These are phyloP conservation scores for Euglossa dilemma DNA, from an alignment of 1,140 invertebrate genomes.

Conservation along the genomic window DNA sequence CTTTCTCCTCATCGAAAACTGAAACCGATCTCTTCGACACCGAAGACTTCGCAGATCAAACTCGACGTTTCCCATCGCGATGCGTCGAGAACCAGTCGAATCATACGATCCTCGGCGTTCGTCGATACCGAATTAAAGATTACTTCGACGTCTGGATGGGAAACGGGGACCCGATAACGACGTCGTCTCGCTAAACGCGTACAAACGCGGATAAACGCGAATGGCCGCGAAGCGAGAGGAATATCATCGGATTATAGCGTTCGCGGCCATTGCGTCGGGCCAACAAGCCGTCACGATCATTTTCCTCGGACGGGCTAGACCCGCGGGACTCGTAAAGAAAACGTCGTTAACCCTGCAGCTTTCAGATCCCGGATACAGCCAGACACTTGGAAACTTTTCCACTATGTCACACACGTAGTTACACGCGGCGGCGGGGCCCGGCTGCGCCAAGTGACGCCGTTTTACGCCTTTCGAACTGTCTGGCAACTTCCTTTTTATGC, in stretches of 20 bases:
- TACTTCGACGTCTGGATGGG: no score
- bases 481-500: slow-evolving; percentile 64
- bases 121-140: no score
- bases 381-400: slow-evolving; percentile 56
- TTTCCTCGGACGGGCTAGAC: slow-evolving; percentile 17
- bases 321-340: slow-evolving; percentile 24
- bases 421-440: not conserved
- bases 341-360: slow-evolving; percentile 41
- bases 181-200: no score
- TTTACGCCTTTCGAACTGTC: slow-evolving; percentile 59
- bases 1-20: no score
- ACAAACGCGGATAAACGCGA: not conserved
- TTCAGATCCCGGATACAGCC: slow-evolving; percentile 46
- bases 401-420: slow-evolving; percentile 38
- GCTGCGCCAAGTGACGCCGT: slow-evolving; percentile 55
- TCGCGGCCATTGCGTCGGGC: not conserved
- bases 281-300: slow-evolving; percentile 38
- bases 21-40: no score
- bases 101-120: no score
- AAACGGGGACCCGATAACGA: no score
- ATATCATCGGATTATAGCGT: slow-evolving; percentile 23
- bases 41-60: no score
- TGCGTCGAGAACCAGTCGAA: no score
- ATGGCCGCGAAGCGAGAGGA: not conserved
- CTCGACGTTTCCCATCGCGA: no score